Base-by-base conservation (phyloP, 1,140 invertebrate species). In the Listronotus bonariensis region DNA sequence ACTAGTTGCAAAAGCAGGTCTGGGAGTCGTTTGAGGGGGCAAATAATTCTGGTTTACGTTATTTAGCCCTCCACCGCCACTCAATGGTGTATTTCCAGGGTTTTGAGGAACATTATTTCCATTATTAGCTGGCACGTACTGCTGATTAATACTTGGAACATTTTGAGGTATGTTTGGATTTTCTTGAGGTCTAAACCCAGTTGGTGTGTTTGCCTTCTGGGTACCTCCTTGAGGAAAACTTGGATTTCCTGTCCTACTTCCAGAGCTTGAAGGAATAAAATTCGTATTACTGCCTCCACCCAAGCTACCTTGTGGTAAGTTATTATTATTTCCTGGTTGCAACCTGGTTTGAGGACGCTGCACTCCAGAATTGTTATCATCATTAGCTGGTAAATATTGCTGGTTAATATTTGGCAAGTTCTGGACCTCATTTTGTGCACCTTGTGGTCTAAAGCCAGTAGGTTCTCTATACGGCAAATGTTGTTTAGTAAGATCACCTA, bases 391-490 rank as follows among this genome's bases (percentile, higher is more conserved):
- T 17, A 55, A n/a, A 53, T 63, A 63, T 14, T 48, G 8, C 15
- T 55, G 51, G 36, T 11, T 53, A 20, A 54, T 15, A 38, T 31
- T 14, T 34, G 31, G 31, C n/a, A 11, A 6, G 32, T 9, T 52
- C 14, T 52, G 26, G 26, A 3, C 8, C n/a, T 15, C 26, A 18
- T 20, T 54, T 46, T 32, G 26, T 2, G 0, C 14, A 31, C 17
- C n/a, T 36, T 57, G 41, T 45, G 55, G 42, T 31, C 45, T 63
- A 41, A 63, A 63, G 11, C 51, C 61, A 12, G 17, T 26, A 8
- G 55, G 48, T 41, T 51, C 48, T 14, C 51, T 56, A 38, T 45
- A 38, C 11, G 64, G 64, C 15, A 65, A 32, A 6, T 51, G 31
- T 38, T 65, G 63, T 12, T 49, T 40, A 11, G 9, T 38, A 1